Conservation (phyloP, 92 coral and sea anemone species). For the Plumapathes pennacea region DNA sequence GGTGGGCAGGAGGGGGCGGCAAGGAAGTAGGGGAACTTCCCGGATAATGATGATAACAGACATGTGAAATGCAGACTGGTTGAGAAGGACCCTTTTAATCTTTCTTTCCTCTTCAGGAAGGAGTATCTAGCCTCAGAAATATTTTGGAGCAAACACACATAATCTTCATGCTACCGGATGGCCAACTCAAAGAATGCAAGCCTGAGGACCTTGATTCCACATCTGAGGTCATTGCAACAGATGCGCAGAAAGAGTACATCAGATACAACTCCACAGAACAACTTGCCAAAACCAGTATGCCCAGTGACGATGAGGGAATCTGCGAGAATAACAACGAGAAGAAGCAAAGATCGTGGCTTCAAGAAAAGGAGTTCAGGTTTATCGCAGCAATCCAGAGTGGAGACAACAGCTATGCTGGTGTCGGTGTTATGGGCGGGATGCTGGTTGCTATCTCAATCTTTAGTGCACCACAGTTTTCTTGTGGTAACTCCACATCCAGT, state of each 20-base stretch:
- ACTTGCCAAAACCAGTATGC: conserved; percentile 51
- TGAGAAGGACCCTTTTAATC: no score
- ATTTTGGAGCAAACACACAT: conserved; percentile 88
- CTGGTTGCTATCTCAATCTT: conserved; percentile 86
- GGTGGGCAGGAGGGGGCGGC: no score
- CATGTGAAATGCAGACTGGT: no score
- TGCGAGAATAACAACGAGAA: conserved; percentile 58
- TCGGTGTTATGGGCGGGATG: conserved; percentile 67
- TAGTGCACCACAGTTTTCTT: conserved; percentile 37
- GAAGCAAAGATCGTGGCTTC: conserved; percentile 40
- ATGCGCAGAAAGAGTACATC: conserved; percentile 91
- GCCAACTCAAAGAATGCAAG: conserved; percentile 81
- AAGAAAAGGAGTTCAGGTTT: conserved; percentile 62
- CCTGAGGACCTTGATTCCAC: conserved; percentile 62
- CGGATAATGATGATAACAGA: no score
- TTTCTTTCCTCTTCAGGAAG: conserved; percentile 49
- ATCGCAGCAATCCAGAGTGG: conserved; percentile 74
- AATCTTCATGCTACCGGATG: conserved; percentile 79
- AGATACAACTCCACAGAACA: conserved; percentile 83
- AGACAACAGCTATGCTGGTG: conserved; percentile 82
- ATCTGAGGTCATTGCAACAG: conserved; percentile 74
- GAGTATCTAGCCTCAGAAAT: conserved; percentile 55
- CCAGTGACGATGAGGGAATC: conserved; percentile 52
- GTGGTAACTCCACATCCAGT: conserved; percentile 76
- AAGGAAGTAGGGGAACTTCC: no score